Percentiles rank a stretch among this genome's conserved stretches.
Conservation (phyloP, 2,113 vertebrate genomes). For the Conger conger region DNA sequence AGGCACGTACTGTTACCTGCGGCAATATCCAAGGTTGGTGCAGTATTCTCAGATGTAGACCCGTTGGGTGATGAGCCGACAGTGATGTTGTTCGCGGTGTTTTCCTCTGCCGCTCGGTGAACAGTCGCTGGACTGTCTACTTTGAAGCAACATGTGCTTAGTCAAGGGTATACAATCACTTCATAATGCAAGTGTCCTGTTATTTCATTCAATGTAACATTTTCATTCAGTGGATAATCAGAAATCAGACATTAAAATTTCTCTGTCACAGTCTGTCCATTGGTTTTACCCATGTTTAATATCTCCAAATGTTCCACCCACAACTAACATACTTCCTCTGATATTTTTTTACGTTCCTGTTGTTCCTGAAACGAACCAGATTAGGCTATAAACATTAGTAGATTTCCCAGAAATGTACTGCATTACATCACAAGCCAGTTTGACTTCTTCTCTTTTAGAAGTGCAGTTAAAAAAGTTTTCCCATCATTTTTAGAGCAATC, state of each 20-base stretch:
- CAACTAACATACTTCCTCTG: neutral
- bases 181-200: neutral
- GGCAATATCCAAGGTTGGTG: too few relatives aligned
- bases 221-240: neutral
- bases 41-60: neutral
- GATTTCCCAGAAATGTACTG: neutral
- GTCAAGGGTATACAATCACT: neutral
- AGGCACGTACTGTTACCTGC: too few relatives aligned
- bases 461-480: neutral
- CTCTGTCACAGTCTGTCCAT: too few relatives aligned
- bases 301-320: neutral
- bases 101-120: neutral
- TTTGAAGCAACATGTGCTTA: neutral
- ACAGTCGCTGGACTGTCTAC: neutral
- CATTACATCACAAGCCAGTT: neutral
- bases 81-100: neutral
- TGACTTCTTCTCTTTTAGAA: neutral
- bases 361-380: neutral
- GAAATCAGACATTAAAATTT: too few relatives aligned
- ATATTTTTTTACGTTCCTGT: neutral
- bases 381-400: neutral
- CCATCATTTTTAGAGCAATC: neutral
- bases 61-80: neutral
- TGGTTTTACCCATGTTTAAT: too few relatives aligned
- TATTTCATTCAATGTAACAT: neutral